phyloP scores from a whole-genome alignment of 2,888 invertebrate species.

The Colletes collaris region DNA sequence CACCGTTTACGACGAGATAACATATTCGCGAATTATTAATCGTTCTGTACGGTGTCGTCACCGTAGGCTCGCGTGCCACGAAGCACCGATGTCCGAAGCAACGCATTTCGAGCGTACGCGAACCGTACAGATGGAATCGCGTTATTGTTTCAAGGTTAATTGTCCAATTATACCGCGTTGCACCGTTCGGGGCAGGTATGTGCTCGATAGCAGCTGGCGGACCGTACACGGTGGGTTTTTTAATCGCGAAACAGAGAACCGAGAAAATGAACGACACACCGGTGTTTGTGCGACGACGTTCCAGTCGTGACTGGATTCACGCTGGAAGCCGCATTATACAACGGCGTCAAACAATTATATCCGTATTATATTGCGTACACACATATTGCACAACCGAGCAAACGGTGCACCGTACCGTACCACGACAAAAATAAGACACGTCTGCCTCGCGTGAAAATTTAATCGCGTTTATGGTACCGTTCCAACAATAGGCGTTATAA shows the following conservation, averaged over 20 bases:
- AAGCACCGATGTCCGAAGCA: no score
- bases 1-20: no score
- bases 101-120: background rate
- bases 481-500: background rate
- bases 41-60: background rate
- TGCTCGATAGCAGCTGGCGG: no score
- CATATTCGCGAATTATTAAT: background rate
- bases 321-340: constrained; percentile 71
- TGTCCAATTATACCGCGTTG: background rate
- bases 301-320: constrained; percentile 69
- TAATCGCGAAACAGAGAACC: background rate
- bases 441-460: constrained; percentile 28
- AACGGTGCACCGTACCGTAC: constrained; percentile 14
- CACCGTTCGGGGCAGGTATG: background rate
- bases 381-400: constrained; percentile 64
- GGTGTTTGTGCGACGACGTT: constrained; percentile 47
- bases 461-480: background rate
- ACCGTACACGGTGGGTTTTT: background rate
- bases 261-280: background rate
- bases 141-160: constrained; percentile 27
- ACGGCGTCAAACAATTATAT: constrained; percentile 74
- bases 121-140: background rate
- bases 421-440: constrained; percentile 12
- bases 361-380: constrained; percentile 72
- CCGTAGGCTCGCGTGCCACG: no score